Evolutionary conservation across 2,113 vertebrate genomes (phyloP), one percentile per base, ranked within the genome.

Genomic region (Eulemur macaco): DNA sequence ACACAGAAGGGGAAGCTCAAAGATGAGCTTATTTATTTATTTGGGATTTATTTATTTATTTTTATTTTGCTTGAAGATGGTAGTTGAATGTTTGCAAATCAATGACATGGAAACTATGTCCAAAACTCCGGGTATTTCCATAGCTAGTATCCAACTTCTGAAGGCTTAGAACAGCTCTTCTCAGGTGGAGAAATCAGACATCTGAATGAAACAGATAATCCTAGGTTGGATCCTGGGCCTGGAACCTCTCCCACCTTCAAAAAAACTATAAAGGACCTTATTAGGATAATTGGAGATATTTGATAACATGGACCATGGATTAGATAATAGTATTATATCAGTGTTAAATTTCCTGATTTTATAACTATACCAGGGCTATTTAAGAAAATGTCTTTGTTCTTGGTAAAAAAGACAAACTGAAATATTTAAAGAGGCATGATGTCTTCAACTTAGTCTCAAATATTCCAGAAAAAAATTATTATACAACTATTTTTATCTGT

Each of bases 321-420:
- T 84, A 89, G 20, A 50, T 73, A 89, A 68, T 1, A 73, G 27
- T 37, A 69, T 77, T 42, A 60, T 50, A 64, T 47, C n/a, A 71
- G 73, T 77, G 66, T 58, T 89, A 92, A 66, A 54, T 42, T 78
- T 92, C 39, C 85, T 74, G 31, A 85, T 92, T 92, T 77, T 85
- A 23, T 89, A 80, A 89, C 34, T 84, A 71, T 37, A 91, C 34
- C 10, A 18, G 45, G 58, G 39, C 39, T 73, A n/a, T 91, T 76
- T 15, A 81, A 66, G 73, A 94, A 89, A 94, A 50, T 86, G 42
- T 87, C 7, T 68, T 83, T 77, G 37, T 54, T 82, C 12, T 64
- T 60, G 20, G 23, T 60, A 86, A 91, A 82, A 81, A 47, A 37
- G 80, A 74, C 25, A 27, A 60, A 93, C 8, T 69, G 74, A 86